Base-by-base conservation (phyloP, 2,888 invertebrate species). In the Phrixothrix hirtus region DNA sequence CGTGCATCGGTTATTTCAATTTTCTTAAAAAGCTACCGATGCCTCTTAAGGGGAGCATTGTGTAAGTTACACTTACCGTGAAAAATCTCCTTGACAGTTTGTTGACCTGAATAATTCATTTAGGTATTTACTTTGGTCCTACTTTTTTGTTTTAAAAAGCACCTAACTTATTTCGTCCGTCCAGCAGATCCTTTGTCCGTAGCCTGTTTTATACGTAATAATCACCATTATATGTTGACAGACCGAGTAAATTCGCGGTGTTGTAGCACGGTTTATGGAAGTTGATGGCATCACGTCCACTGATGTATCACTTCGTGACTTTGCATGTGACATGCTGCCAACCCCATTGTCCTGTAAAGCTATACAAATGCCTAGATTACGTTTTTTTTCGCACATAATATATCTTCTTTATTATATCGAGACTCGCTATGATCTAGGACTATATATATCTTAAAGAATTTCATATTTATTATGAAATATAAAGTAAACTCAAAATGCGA, bases 281-380 rank as follows among this genome's bases (percentile, higher is more conserved):
- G 51, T 54, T 60, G 58, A 60, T 60, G 58, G 56, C 60, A 56
- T 60, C 60, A 60, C 60, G 60, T 60, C 46, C 56, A 45, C 56
- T 58, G 60, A 58, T 58, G 60, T 58, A 60, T 60, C 53, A 60
- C 60, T 58, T 56, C 58, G 54, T 60, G 58, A 60, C 60, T 60
- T 60, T 60, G 58, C 60, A 60, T 60, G 60, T 60, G 60, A 56
- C 59, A 55, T 55, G 43, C 55, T 55, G 55, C 55, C 57, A 59
- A 3, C 56, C 56, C 58, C 50, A 60, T 60, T 60, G 60, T 60
- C 55, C 60, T 60, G 55, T 54, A 60, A 58, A 60, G 57, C 60
- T 60, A 58, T 60, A 60, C 60, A 60, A 60, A 60, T 60, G 60
- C 54, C 56, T 46, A 58, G 60, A 60, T 60, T 60, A 60, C 53